Percentiles rank a stretch among this genome's conserved stretches.
Evolutionary conservation across 2,797 vertebrate species (phyloP).

Genomic region (Enteromius treurensis): DNA sequence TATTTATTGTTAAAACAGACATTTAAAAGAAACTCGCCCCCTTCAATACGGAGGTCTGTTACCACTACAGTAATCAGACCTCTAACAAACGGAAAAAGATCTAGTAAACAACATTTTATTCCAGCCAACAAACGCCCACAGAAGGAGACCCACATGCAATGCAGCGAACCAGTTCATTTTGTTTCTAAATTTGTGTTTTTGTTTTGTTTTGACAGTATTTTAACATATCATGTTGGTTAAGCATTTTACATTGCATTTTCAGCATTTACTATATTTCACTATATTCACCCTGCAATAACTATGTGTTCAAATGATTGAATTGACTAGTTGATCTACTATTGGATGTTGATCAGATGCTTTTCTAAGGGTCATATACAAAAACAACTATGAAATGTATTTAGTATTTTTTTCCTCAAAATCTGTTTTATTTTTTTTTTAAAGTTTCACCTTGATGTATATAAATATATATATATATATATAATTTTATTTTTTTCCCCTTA

Average conservation of each 20-base stretch:
- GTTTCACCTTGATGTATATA: not conserved
- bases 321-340: not conserved
- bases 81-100: not conserved
- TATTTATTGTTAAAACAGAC: not conserved
- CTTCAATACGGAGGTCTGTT: not conserved
- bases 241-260: not conserved
- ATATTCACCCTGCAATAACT: not conserved
- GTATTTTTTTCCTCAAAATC: not conserved
- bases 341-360: not conserved
- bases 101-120: not conserved
- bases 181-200: not conserved
- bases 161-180: not conserved
- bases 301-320: not conserved
- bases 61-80: not conserved
- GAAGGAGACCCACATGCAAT: not conserved
- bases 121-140: not conserved
- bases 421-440: not conserved
- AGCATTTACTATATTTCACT: not conserved
- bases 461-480: too few species aligned
- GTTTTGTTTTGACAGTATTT: not conserved
- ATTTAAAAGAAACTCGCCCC: not conserved
- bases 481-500: too few species aligned
- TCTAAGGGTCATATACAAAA: not conserved
- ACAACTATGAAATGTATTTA: not conserved
- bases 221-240: slow-evolving; percentile 6